Evolutionary conservation across 2,797 vertebrate genomes (phyloP).

Genomic region (Tolypeutes matacus): DNA sequence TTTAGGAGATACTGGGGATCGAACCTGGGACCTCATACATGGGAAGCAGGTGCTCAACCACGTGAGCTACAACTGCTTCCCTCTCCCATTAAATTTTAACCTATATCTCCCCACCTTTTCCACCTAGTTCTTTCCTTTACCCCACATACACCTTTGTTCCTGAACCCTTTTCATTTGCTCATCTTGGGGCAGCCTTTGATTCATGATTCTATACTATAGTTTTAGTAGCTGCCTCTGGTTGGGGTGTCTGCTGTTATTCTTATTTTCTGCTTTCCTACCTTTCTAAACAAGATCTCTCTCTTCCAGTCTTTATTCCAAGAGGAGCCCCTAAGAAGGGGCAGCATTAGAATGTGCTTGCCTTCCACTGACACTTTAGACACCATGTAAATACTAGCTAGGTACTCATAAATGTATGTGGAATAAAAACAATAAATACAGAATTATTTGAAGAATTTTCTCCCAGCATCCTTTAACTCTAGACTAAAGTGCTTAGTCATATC

Average conservation of each 20-base stretch:
- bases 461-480: neutral
- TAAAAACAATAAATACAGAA: neutral
- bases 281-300: neutral
- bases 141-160: neutral
- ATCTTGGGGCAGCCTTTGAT: neutral
- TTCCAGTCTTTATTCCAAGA: neutral
- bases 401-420: slow-evolving; percentile 27
- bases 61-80: too few species aligned
- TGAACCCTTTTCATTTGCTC: neutral
- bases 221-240: neutral
- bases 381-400: neutral
- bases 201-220: neutral
- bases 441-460: neutral
- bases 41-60: too few species aligned
- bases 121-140: neutral
- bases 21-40: too few species aligned
- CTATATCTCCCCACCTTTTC: neutral
- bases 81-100: neutral
- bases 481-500: neutral
- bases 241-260: neutral
- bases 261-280: neutral
- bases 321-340: neutral
- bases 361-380: neutral
- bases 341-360: neutral
- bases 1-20: too few species aligned